A percentile compares a stretch with the other conserved stretches of the same genome.
phyloP scores from a whole-genome alignment of 2,888 invertebrate genomes.

The Byasa hedistus region DNA sequence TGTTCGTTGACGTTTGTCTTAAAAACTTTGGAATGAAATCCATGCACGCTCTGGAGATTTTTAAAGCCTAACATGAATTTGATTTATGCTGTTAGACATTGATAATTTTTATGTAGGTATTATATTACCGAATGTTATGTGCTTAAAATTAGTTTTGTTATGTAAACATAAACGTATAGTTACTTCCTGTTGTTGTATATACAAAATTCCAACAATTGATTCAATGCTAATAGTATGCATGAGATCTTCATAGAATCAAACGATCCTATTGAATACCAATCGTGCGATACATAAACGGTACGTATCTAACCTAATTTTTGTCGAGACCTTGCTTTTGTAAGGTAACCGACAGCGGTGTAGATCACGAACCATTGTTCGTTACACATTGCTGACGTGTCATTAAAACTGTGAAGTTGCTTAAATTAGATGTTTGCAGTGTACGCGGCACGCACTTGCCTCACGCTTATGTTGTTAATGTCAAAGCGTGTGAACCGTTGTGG shows the following conservation, averaged over 20 bases:
- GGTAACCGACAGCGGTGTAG: slow-evolving; percentile 16
- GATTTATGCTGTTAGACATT: background rate
- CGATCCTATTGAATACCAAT: slow-evolving; percentile 5
- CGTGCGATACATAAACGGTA: background rate
- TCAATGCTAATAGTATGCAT: slow-evolving; percentile 1
- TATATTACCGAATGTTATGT: too few species aligned
- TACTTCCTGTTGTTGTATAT: background rate
- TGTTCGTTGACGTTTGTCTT: slow-evolving; percentile 27
- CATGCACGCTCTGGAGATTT: background rate
- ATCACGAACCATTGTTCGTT: slow-evolving; percentile 32
- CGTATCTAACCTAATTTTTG: slow-evolving; percentile 10
- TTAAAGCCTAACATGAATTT: background rate
- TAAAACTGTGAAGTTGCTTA: slow-evolving; percentile 43
- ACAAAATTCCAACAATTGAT: background rate
- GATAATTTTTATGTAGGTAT: too few species aligned
- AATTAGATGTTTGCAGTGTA: slow-evolving; percentile 44
- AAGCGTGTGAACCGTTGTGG: slow-evolving; percentile 32
- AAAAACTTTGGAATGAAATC: background rate
- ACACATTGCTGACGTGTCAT: slow-evolving; percentile 31
- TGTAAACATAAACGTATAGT: background rate
- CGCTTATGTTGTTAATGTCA: slow-evolving; percentile 37
- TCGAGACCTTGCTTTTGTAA: slow-evolving; percentile 18
- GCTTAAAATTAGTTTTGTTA: too few species aligned
- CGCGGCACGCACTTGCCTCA: slow-evolving; percentile 49
- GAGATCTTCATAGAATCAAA: slow-evolving; percentile 14